These are phyloP conservation scores for Chaenogobius annularis DNA, from an alignment of 2,113 vertebrate genomes.

Conservation along the genomic window DNA sequence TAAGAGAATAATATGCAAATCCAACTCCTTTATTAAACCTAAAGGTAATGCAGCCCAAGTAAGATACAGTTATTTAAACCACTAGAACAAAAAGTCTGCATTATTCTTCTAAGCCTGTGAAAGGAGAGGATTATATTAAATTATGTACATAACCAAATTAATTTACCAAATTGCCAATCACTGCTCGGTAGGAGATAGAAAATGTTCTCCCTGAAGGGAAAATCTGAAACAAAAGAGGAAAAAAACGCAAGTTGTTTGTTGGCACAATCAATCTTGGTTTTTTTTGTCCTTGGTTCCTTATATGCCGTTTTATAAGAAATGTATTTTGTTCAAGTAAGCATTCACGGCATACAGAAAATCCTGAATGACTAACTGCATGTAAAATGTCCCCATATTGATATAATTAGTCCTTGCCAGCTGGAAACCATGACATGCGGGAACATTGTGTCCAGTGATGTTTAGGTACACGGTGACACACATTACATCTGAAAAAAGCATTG, in stretches of 20 bases:
- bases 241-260: not conserved
- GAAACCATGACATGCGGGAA: slow-evolving; percentile 78
- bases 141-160: not conserved
- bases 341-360: slow-evolving; percentile 1
- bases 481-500: not conserved
- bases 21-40: not conserved
- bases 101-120: not conserved
- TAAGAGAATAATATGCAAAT: not conserved
- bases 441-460: slow-evolving; percentile 76
- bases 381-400: slow-evolving; percentile 64
- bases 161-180: not conserved
- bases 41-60: not conserved
- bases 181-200: not conserved
- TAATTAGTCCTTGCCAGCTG: slow-evolving; percentile 69
- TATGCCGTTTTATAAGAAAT: not conserved
- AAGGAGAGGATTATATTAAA: not conserved
- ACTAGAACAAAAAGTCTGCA: not conserved
- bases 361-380: slow-evolving; percentile 43
- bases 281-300: not conserved
- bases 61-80: not conserved
- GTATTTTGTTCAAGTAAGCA: not conserved
- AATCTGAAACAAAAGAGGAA: not conserved
- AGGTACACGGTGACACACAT: slow-evolving; percentile 18
- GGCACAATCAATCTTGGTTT: not conserved
- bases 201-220: not conserved